Evolutionary conservation across 2,888 invertebrate genomes (phyloP), one percentile per base, ranked within the genome.

Genomic region (Escarpia spicata): DNA sequence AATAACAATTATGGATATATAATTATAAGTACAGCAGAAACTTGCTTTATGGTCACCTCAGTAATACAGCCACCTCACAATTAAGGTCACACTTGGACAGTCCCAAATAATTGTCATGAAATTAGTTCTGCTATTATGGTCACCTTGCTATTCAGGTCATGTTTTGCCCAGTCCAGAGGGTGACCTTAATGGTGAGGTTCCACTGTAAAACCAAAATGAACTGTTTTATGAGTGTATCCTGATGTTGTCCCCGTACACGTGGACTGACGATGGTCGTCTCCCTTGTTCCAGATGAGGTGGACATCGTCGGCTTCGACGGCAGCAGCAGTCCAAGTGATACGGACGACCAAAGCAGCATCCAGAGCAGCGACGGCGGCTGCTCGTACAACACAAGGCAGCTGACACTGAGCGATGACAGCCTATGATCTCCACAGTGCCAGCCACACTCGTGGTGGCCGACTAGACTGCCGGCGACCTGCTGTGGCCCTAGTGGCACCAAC

Each of bases 271-370:
- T 37, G 37, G 75, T 75, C 75, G 6, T 75, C 26, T 75, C n/a
- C 26, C 75, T 75, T 75, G 75, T 91, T 91, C 45, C 91, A 91
- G 91, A 91, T 52, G 91, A 91, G 31, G 91, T 91, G 44, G 91
- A 91, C 91, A 91, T 91, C 44, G 37, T 91, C 44, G 91, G 91
- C n/a, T 45, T 37, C 91, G 52, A 75, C n/a, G 75, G 75, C 26
- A 75, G 91, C 52, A 52, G 52, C 91, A 91, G 45, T 44, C 44
- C 43, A 1, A 44, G 44, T 37, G 91, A 91, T 52, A 43, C 91
- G 37, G 91, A 91, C 91, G 91, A 91, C 91, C 52, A 45, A 45
- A 52, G 45, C 91, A 91, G 91, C 91, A 91, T 91, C 45, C 45
- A 37, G 31, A 91, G 91, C 52, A 91, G 91, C 52, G 91, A 91